Evolutionary conservation across 2,888 invertebrate genomes (phyloP).

Genomic region (Amiota mariae): DNA sequence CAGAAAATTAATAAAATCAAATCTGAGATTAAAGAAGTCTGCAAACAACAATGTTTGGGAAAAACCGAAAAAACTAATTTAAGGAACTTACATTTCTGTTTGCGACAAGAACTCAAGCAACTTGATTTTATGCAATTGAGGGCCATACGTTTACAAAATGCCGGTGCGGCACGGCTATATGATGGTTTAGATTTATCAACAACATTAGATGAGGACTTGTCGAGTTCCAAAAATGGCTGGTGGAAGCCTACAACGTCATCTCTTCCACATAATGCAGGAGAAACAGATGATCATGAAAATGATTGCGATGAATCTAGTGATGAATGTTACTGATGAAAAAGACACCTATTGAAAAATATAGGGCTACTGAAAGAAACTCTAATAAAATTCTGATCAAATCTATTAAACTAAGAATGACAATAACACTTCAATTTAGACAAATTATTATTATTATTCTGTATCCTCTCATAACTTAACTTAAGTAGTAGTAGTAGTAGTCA

Average conservation of each 20-base stretch:
- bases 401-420: too few species aligned
- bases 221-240: background rate
- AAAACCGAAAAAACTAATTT: background rate
- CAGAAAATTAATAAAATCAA: background rate
- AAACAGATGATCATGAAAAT: background rate
- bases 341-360: too few species aligned
- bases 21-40: background rate
- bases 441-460: too few species aligned
- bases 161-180: background rate
- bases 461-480: too few species aligned
- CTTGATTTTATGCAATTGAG: background rate
- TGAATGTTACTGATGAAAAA: too few species aligned
- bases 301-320: background rate
- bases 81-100: background rate
- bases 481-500: too few species aligned
- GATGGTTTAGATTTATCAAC: background rate
- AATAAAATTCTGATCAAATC: too few species aligned
- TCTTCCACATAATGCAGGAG: background rate
- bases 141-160: constrained; percentile 13
- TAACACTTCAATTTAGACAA: too few species aligned
- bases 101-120: constrained; percentile 6
- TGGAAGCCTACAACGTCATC: background rate
- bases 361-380: too few species aligned
- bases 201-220: constrained; percentile 14
- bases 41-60: background rate